A percentile compares a stretch with the other conserved stretches of the same genome.
These are phyloP conservation scores for Pterocles burchelli DNA, from an alignment of 2,113 vertebrate genomes.

Conservation along the genomic window DNA sequence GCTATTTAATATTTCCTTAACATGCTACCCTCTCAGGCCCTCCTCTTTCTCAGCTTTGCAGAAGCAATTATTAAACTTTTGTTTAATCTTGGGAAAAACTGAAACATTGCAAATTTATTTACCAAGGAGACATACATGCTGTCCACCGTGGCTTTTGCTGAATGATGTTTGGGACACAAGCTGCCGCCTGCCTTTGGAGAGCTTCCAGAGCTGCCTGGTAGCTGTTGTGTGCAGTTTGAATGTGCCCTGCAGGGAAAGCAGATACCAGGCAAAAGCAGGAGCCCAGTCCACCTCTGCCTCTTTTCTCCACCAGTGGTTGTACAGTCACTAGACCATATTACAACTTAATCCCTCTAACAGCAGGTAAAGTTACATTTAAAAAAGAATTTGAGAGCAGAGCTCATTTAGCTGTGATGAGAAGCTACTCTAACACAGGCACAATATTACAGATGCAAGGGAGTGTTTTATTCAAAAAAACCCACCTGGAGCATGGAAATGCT, in stretches of 20 bases:
- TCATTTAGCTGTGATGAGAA: background rate
- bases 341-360: background rate
- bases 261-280: background rate
- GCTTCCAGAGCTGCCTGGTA: constrained; percentile 31
- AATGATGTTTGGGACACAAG: background rate
- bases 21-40: background rate
- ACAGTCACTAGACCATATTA: background rate
- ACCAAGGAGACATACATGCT: background rate
- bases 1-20: background rate
- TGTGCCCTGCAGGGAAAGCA: background rate
- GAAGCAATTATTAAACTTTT: background rate
- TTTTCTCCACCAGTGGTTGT: background rate
- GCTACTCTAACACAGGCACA: background rate
- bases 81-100: background rate
- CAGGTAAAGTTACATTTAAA: constrained; percentile 1
- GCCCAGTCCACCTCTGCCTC: background rate
- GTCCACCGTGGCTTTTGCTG: background rate
- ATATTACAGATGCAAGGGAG: background rate
- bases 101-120: background rate
- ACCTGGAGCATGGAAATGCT: background rate
- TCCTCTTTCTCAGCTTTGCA: background rate
- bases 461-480: background rate
- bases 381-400: background rate
- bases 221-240: background rate
- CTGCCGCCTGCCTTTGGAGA: background rate